Evolutionary conservation across 2,888 invertebrate genomes (phyloP), one percentile per base, ranked within the genome.

Genomic region (Caenorhabditis afra): DNA sequence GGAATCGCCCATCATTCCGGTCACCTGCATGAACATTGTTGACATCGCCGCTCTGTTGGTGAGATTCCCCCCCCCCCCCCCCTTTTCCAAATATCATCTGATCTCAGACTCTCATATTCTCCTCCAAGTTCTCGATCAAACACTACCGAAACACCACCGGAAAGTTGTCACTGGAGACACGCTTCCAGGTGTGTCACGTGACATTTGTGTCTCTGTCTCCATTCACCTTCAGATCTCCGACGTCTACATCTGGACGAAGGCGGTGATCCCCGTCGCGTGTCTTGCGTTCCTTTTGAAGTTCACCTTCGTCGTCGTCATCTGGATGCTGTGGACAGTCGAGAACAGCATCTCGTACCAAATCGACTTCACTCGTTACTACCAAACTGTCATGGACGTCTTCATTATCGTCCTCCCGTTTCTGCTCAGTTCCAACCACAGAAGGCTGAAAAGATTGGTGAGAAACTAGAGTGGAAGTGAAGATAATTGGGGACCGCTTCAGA

Each of bases 181-280:
- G 70, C 0, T 70, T 62, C 45, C 70, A 68, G 59, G 68, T 68
- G 14, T n/a, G 20, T 35, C 12, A 10, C 1, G 1, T n/a, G 14
- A 11, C 41, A 3, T 2, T 8, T 8, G 41, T 8, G 29, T n/a
- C 5, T 22, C 14, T 41, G 2, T 50, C 4, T 18, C 7, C 4
- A 16, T 44, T 3, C 29, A 29, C 29, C 5, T 64, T 35, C 47
- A 73, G 64, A 73, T 73, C 3, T 73, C 71, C 12, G 71, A 73
- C 37, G 71, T 73, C 18, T 73, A 73, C 71, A 73, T 64, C 23
- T 73, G 71, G 71, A 73, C 71, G 4, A 49, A 58, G 16, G 62
- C 71, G 0, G n/a, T 71, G 0, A 64, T 71, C n/a, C 71, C 71
- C 0, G 47, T 59, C 1, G 62, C 55, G 16, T 62, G 62, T 22